These are phyloP conservation scores for Rapana venosa DNA, from an alignment of 2,888 invertebrate genomes.

Conservation along the genomic window DNA sequence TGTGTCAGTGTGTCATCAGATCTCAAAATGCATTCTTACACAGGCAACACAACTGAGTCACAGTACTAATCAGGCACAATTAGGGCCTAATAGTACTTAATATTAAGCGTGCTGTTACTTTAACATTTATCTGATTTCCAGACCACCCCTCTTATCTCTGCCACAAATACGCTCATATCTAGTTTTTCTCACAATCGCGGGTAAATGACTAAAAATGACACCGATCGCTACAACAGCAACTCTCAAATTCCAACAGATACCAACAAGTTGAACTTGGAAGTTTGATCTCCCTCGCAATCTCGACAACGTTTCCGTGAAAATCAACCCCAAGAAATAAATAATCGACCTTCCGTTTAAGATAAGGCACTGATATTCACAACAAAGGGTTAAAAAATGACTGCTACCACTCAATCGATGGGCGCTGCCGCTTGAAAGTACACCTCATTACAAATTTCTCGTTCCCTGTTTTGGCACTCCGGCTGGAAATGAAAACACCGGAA, in stretches of 20 bases:
- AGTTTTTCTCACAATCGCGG: neutral
- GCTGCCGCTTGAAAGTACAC: neutral
- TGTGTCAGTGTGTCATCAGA: too few species aligned
- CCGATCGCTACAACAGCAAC: neutral
- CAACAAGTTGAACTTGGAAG: neutral
- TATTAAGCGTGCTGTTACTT: too few species aligned
- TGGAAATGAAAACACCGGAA: conserved; percentile 41
- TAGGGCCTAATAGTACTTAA: too few species aligned
- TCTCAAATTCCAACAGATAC: neutral
- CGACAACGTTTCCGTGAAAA: neutral
- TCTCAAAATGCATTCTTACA: too few species aligned
- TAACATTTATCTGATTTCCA: too few species aligned
- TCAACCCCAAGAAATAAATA: neutral
- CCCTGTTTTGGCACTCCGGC: conserved; percentile 31
- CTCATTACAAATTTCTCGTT: conserved; percentile 40
- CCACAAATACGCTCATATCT: too few species aligned
- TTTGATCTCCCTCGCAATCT: neutral
- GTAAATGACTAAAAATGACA: neutral
- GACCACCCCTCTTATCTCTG: too few species aligned
- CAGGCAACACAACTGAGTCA: too few species aligned
- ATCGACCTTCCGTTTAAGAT: neutral
- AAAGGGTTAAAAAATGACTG: neutral
- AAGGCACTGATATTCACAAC: neutral
- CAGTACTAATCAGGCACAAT: too few species aligned
- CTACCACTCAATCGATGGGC: neutral